Conservation (phyloP, 2,113 vertebrate species). For the Gymnarchus niloticus region DNA sequence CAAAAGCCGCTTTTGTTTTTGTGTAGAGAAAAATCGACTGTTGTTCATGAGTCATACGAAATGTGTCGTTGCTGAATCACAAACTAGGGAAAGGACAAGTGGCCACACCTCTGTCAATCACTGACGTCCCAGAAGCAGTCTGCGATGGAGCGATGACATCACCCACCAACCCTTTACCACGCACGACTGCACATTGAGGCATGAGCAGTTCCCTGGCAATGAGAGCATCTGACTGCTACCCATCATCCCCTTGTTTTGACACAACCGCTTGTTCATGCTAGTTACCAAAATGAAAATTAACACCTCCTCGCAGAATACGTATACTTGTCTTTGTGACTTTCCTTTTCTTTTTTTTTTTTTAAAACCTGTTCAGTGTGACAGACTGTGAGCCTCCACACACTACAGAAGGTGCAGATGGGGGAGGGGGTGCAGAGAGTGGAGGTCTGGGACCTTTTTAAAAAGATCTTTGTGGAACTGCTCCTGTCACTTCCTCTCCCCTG, state of each 20-base stretch:
- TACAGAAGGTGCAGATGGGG: background rate
- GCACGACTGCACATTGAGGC: too few relatives aligned
- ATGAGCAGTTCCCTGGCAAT: too few relatives aligned
- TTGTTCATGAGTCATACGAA: background rate
- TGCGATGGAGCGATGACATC: background rate
- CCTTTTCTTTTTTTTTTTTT: too few relatives aligned
- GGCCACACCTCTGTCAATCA: background rate
- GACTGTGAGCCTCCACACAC: background rate
- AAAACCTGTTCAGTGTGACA: background rate
- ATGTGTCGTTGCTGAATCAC: background rate
- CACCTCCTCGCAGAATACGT: too few relatives aligned
- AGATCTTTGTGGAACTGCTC: background rate
- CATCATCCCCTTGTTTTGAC: background rate
- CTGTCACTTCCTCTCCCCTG: background rate
- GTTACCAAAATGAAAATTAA: background rate
- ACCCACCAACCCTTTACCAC: background rate
- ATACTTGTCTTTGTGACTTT: too few relatives aligned
- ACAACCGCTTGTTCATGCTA: too few relatives aligned
- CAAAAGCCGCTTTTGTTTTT: too few relatives aligned
- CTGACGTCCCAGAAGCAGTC: background rate
- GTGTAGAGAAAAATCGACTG: background rate
- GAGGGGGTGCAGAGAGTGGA: background rate
- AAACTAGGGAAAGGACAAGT: background rate
- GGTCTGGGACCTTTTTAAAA: too few relatives aligned
- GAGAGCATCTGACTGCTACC: background rate